phyloP scores from a whole-genome alignment of 2,888 invertebrate species.

The Monoplex corrugatus region DNA sequence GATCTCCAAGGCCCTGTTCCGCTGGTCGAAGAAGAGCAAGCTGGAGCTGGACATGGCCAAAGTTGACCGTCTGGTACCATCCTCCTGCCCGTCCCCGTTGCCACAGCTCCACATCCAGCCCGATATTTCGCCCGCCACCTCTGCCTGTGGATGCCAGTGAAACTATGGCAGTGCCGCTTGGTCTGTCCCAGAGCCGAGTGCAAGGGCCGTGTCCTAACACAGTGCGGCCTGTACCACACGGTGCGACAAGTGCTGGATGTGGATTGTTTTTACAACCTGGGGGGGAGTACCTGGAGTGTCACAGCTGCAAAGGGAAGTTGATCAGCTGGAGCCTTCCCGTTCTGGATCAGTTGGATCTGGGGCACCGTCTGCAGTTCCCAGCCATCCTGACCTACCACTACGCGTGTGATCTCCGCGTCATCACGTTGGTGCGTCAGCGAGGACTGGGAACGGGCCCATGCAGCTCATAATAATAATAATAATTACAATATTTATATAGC shows the following conservation, averaged over 20 bases:
- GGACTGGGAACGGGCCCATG: too few species aligned
- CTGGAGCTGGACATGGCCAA: neutral
- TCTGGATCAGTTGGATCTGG: too few species aligned
- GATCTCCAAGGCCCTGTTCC: neutral
- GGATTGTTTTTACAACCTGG: neutral
- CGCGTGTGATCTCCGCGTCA: neutral
- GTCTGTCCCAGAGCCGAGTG: neutral
- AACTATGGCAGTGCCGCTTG: neutral
- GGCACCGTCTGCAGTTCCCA: neutral
- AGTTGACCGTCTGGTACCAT: neutral
- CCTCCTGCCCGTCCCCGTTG: neutral
- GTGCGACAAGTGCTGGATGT: neutral
- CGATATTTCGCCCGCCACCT: slow-evolving; percentile 2
- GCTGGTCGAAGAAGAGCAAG: neutral
- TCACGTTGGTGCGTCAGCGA: too few species aligned
- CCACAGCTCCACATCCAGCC: neutral
- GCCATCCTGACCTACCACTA: neutral
- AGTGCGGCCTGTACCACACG: neutral
- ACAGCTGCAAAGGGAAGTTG: neutral
- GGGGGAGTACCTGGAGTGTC: neutral
- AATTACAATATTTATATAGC: too few species aligned
- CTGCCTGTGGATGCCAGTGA: neutral
- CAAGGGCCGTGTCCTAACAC: neutral
- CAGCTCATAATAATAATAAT: too few species aligned
- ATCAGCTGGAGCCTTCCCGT: too few species aligned